Evolutionary conservation across 2,888 invertebrate genomes (phyloP).

Genomic region (Habroteleia sp.): DNA sequence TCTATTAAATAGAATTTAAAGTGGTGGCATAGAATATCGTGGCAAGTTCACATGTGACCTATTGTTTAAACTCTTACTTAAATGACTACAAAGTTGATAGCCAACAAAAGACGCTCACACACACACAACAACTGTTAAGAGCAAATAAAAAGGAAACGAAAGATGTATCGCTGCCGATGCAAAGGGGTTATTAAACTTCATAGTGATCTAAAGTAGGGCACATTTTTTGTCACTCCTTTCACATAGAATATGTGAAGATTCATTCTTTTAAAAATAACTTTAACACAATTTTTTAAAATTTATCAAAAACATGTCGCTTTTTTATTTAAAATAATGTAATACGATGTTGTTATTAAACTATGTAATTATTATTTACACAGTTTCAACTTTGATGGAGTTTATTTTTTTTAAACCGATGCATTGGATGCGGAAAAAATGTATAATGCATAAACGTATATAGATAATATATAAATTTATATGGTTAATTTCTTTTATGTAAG

Average conservation of each 20-base stretch:
- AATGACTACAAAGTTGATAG: constrained; percentile 38
- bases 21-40: constrained; percentile 8
- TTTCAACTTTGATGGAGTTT: too few relatives aligned
- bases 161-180: constrained; percentile 17
- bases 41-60: constrained; percentile 20
- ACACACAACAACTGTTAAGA: constrained; percentile 35
- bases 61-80: constrained; percentile 47
- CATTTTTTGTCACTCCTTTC: constrained; percentile 12
- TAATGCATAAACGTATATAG: too few relatives aligned
- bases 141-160: constrained; percentile 35
- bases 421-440: too few relatives aligned
- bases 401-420: too few relatives aligned
- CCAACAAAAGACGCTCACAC: constrained; percentile 32
- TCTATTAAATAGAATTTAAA: too few relatives aligned
- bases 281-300: neutral
- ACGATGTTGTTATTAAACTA: too few relatives aligned
- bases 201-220: constrained; percentile 24
- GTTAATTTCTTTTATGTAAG: too few relatives aligned
- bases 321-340: too few relatives aligned
- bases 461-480: too few relatives aligned
- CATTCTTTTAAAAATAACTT: constrained; percentile 3
- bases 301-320: neutral
- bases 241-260: constrained; percentile 6
- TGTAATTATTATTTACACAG: too few relatives aligned
- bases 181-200: constrained; percentile 20